Evolutionary conservation across 2,113 vertebrate genomes (phyloP).

Genomic region (Eidolon helvum): DNA sequence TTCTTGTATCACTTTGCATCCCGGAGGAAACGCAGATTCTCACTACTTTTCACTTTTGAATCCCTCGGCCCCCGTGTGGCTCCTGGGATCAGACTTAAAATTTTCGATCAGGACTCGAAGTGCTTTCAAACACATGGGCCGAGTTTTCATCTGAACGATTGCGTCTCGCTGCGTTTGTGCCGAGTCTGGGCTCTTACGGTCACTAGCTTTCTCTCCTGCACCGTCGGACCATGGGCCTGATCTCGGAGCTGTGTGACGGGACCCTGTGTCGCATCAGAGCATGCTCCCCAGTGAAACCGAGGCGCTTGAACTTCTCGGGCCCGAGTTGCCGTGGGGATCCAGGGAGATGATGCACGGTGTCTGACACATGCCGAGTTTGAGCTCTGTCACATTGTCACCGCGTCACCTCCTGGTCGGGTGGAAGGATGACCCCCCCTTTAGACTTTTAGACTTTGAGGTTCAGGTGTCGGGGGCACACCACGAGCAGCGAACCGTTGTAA

Average conservation of each 20-base stretch:
- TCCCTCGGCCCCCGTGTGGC: rapidly evolving
- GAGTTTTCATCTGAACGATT: not conserved
- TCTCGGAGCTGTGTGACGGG: rapidly evolving
- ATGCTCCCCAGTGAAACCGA: too few species aligned
- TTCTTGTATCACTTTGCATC: not conserved
- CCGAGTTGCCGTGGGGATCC: not conserved
- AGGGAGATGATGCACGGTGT: rapidly evolving
- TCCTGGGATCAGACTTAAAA: not conserved
- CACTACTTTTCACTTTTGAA: not conserved
- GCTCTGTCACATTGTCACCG: rapidly evolving
- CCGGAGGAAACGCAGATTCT: too few species aligned
- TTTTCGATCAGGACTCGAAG: not conserved
- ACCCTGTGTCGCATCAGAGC: rapidly evolving
- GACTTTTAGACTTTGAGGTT: not conserved
- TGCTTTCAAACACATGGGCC: not conserved
- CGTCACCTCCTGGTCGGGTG: not conserved
- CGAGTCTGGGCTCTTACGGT: rapidly evolving
- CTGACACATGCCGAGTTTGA: too few species aligned
- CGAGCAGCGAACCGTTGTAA: rapidly evolving
- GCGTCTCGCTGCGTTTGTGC: rapidly evolving
- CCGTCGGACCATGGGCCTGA: rapidly evolving
- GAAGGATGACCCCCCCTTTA: rapidly evolving
- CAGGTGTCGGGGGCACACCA: not conserved
- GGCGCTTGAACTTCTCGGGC: too few species aligned
- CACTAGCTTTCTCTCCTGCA: rapidly evolving